Conservation (phyloP, 2,113 vertebrate species). For the Notechis scutatus region DNA sequence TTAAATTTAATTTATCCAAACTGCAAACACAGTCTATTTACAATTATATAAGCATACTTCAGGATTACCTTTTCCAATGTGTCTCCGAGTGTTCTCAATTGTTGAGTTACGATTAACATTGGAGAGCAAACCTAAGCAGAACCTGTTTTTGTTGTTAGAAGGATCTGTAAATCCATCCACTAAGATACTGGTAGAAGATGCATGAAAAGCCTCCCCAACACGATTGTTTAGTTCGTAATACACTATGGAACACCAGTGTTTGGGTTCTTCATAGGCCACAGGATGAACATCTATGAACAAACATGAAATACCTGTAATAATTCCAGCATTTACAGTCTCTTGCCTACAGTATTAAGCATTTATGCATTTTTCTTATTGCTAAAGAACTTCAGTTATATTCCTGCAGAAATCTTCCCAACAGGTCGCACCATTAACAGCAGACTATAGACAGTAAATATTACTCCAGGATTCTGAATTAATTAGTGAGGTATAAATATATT, state of each 20-base stretch:
- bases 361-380: not conserved
- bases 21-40: accelerated
- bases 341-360: not conserved
- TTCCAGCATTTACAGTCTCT: not conserved
- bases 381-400: not conserved
- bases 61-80: slow-evolving; percentile 91
- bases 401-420: not conserved
- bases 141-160: slow-evolving; percentile 96
- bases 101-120: slow-evolving; percentile 97
- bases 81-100: slow-evolving; percentile 92
- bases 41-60: not conserved
- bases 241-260: slow-evolving; percentile 98
- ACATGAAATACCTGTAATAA: not conserved
- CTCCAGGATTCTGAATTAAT: not conserved
- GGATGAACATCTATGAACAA: slow-evolving; percentile 87
- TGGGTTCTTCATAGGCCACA: slow-evolving; percentile 94
- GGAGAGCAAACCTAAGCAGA: slow-evolving; percentile 92
- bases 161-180: slow-evolving; percentile 97
- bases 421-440: not conserved
- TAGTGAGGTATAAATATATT: not conserved
- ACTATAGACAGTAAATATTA: not conserved
- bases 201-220: slow-evolving; percentile 94
- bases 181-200: slow-evolving; percentile 92
- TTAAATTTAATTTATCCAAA: not conserved
- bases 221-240: slow-evolving; percentile 96